Base-by-base conservation (phyloP, 2,797 vertebrate species). In the Parambassis ranga region DNA sequence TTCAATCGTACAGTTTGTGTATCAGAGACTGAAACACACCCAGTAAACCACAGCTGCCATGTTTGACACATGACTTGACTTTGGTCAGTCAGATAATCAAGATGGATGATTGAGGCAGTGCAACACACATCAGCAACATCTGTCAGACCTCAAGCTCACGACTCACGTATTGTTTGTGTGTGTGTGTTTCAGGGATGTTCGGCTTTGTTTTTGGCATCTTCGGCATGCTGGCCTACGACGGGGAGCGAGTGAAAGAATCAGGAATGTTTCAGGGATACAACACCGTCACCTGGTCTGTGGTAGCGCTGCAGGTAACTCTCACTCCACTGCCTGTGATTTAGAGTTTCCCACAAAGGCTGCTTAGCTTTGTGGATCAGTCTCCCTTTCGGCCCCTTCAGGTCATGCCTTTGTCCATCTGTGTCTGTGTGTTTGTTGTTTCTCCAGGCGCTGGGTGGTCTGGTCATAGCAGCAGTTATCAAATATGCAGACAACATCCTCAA, bases 401-500 rank as follows among this genome's bases (percentile, higher is more conserved):
- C 69, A 22, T 70, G 87, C 80, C 77, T 83, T 48, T 15, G 70
- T 80, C 82, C 84, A 88, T 89, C 83, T 86, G 87, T 32, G 67
- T 51, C 61, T 19, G 11, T 77, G 60, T 88, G 70, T 86, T 88
- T 89, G 79, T 78, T 84, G 77, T 79, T 71, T 74, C 30, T 71
- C 18, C 88, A 99, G 98, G 97, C 98, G 50, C 92, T 99, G 65
- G 98, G 98, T 35, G 98, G 98, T 47, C 92, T 99, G 77, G 96
- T 99, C 71, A 95, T 99, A 82, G 98, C 96, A 52, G 96, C 96
- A 68, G 98, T 99, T 85, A 99, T 99, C 90, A 99, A 99, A 87
- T 99, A 99, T 10, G 97, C 98, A 0, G 98, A 99, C 91, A 99
- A 99, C 83, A 99, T 99, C 87, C 94, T 99, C 81, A 99, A 99